Evolutionary conservation across 2,888 invertebrate genomes (phyloP), one percentile per base, ranked within the genome.

Genomic region (Hartigia nigra): DNA sequence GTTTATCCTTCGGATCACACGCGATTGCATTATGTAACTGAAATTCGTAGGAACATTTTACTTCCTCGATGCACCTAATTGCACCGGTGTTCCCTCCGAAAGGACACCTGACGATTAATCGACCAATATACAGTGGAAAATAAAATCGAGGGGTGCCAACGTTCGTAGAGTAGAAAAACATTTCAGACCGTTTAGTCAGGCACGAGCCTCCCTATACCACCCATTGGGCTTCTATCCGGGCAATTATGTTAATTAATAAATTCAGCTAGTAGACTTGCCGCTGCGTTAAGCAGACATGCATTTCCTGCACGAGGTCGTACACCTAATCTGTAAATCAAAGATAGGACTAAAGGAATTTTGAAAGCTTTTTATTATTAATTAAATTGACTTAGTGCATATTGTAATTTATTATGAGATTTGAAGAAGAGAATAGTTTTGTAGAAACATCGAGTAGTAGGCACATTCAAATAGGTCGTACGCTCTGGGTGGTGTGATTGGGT

Each of bases 211-310:
- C 74, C 69, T 77, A 79, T 55, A 77, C 75, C 75, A 75, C 72
- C 74, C 70, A 23, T 31, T 74, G 72, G 12, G 31, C 74, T 55
- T 77, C 77, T 76, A 69, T 74, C 76, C 32, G 69, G 77, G 77
- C 78, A 82, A 83, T 86, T 83, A 82, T 80, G 82, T 76, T 82
- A 84, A 85, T 86, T 86, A 84, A 84, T 79, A 81, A 85, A 84
- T 83, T 85, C 77, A 77, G 77, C 74, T 79, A 81, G 84, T 82
- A n/a, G 79, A 79, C 77, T 78, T 84, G 79, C 74, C 79, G 76
- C 75, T 80, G 80, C 78, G 77, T 74, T 72, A 79, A 82, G 82
- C 79, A 78, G 84, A 82, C 83, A 82, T 82, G 82, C 81, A 81
- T 81, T 83, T 85, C 82, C 84, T 84, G 83, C 76, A 74, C 72